These are phyloP conservation scores for Suncus etruscus DNA, from an alignment of 2,113 vertebrate genomes.

Conservation along the genomic window DNA sequence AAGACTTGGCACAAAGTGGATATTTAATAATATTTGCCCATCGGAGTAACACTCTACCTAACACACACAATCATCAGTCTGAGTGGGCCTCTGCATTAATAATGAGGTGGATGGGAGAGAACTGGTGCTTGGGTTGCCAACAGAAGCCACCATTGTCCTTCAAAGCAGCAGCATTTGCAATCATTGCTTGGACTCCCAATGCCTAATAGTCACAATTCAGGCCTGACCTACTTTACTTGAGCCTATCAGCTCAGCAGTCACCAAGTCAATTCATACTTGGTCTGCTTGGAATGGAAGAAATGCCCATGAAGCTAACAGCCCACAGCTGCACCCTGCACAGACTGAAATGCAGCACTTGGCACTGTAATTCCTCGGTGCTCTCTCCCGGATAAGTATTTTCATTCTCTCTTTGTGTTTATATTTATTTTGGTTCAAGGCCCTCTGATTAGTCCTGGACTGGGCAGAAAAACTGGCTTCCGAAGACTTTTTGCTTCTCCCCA, in stretches of 20 bases:
- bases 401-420: constrained; percentile 23
- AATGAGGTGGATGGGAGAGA: not conserved
- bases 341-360: not conserved
- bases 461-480: not conserved
- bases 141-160: constrained; percentile 30
- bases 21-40: not conserved
- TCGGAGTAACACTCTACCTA: not conserved
- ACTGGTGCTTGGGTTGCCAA: not conserved
- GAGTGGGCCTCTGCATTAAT: not conserved
- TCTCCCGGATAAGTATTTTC: fast-evolving
- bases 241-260: not conserved
- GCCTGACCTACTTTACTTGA: constrained; percentile 30
- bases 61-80: not conserved
- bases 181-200: not conserved
- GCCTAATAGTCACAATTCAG: not conserved
- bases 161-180: not conserved
- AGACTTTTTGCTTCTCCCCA: constrained; percentile 5
- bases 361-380: fast-evolving
- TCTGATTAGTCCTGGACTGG: not conserved
- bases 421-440: not conserved
- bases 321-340: not conserved
- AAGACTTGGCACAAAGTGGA: not conserved
- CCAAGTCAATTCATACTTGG: constrained; percentile 35
- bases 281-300: constrained; percentile 14
- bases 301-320: not conserved